Percentiles rank a stretch among this genome's conserved stretches.
Conservation (phyloP, 2,888 invertebrate species). For the Tetranychus truncatus region DNA sequence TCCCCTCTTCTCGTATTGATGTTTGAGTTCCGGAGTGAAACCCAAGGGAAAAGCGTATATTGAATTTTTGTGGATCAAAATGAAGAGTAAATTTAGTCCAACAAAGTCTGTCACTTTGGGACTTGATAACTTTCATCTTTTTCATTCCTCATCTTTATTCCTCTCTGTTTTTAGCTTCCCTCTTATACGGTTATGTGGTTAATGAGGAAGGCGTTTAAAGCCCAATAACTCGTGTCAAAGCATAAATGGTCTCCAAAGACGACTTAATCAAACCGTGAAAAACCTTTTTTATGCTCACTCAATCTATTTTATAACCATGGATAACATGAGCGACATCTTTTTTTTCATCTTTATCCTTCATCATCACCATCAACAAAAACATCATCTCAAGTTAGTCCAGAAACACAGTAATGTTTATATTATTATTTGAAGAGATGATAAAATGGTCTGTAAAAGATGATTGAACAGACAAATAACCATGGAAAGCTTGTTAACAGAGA, state of each 20-base stretch:
- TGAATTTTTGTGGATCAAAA: not conserved
- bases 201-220: slow-evolving; percentile 1
- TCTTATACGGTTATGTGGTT: not conserved
- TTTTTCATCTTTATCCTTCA: not conserved
- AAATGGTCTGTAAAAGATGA: not conserved
- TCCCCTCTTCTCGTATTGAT: not conserved
- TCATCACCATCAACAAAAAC: no score
- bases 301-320: not conserved
- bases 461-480: not conserved
- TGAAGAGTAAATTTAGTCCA: not conserved
- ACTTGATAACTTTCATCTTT: not conserved
- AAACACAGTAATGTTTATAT: not conserved
- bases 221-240: not conserved
- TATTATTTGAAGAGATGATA: not conserved
- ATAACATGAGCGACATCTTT: not conserved
- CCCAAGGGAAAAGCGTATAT: not conserved
- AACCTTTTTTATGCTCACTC: not conserved
- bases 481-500: not conserved
- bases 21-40: not conserved
- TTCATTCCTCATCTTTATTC: not conserved
- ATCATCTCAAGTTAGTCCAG: not conserved
- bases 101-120: not conserved
- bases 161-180: not conserved
- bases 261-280: not conserved
- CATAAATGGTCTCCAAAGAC: not conserved